Base-by-base conservation (phyloP, 2,797 vertebrate species). In the Lagocephalus sceleratus region DNA sequence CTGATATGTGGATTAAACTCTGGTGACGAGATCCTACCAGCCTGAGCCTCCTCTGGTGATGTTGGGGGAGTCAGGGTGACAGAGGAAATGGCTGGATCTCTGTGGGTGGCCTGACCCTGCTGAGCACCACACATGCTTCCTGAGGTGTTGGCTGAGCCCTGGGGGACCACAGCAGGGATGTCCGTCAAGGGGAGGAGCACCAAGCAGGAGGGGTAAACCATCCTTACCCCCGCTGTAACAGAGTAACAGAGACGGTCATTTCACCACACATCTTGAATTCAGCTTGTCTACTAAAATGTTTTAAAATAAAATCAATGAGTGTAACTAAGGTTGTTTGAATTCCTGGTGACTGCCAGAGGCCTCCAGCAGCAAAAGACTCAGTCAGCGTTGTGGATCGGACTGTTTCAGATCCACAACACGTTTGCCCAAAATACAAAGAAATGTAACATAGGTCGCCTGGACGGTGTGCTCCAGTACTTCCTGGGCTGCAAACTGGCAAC, bases 151-250 rank as follows among this genome's bases (percentile, higher is more conserved):
- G 91, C 88, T 38, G 92, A 88, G 62, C 93, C 93, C 78, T 90
- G 90, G 25, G 93, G 82, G 59, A 85, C 92, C 70, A 91, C 85
- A 49, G 87, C 66, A 41, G 94, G 93, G 81, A 97, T 86, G 85
- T 97, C 95, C 71, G 92, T 93, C 82, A 96, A 90, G 73, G 94
- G 94, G 54, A 96, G 93, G 60, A 96, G 87, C 73, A 97, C 93
- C 80, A 97, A 92, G 83, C 94, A 95, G 16, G 95, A 93, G 47
- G 95, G 95, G 68, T 97, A 97, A 21, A 97, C 94, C 95, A 97
- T 97, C 82, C 95, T 86, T 19, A 97, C 95, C 9, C 94, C 95
- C 64, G 93, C 95, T 97, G 75, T 20, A 80, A 76, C 7, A n/a
- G n/a, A n/a, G n/a, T 42, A 49, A 63, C 32, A 57, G n/a, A 63